Evolutionary conservation across 2,888 invertebrate genomes (phyloP).

Genomic region (Pyrocoelia pectoralis): DNA sequence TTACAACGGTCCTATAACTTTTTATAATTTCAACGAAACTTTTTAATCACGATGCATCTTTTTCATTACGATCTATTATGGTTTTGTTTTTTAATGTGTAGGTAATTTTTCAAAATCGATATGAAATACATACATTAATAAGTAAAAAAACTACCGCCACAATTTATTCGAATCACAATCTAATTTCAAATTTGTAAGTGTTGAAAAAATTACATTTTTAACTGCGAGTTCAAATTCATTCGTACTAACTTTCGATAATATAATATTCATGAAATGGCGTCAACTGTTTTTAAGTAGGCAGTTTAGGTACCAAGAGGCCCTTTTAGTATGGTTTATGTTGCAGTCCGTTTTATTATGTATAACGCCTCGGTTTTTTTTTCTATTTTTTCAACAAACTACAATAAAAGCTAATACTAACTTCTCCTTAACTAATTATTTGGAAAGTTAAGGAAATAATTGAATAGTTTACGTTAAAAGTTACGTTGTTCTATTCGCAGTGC

Average conservation of each 20-base stretch:
- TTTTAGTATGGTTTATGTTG: not conserved
- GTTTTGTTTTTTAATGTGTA: too few species aligned
- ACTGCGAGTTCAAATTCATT: not conserved
- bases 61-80: not conserved
- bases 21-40: not conserved
- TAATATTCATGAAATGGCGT: constrained; percentile 8
- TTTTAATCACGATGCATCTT: not conserved
- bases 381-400: too few species aligned
- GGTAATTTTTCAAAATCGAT: too few species aligned
- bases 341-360: not conserved
- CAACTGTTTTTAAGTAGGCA: constrained; percentile 6
- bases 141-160: not conserved
- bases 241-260: constrained; percentile 1
- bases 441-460: too few species aligned
- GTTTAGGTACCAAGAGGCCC: constrained; percentile 5
- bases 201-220: not conserved
- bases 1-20: constrained; percentile 1
- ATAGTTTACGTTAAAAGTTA: not conserved
- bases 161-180: not conserved
- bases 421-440: too few species aligned
- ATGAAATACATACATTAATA: too few species aligned
- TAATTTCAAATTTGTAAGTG: not conserved
- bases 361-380: not conserved
- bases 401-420: too few species aligned
- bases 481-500: not conserved